Evolutionary conservation across 2,797 vertebrate species (phyloP).

Genomic region (Rallus crepitans): DNA sequence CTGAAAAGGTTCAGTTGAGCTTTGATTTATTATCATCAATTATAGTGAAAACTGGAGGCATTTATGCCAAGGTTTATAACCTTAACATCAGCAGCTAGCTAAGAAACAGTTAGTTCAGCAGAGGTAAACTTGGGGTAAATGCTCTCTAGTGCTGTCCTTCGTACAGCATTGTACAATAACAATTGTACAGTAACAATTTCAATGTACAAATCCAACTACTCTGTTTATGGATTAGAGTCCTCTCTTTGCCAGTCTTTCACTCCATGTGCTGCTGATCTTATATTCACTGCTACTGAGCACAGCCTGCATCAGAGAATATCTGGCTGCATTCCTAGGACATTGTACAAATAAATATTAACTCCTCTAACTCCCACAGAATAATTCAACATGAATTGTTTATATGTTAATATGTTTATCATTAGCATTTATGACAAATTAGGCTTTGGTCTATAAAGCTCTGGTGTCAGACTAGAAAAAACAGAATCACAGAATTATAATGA

Average conservation of each 20-base stretch:
- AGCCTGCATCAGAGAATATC: not conserved
- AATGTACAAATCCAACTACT: not conserved
- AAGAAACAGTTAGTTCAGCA: not conserved
- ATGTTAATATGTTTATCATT: not conserved
- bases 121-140: not conserved
- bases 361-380: constrained; percentile 3
- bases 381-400: not conserved
- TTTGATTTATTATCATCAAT: not conserved
- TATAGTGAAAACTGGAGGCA: not conserved
- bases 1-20: not conserved
- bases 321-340: constrained; percentile 23
- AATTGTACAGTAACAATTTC: not conserved
- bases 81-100: not conserved
- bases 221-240: not conserved
- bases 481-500: not conserved
- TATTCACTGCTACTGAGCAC: not conserved
- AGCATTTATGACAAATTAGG: not conserved
- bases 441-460: not conserved
- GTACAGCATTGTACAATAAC: not conserved
- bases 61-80: not conserved
- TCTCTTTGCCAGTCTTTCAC: constrained; percentile 21
- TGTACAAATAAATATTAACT: constrained; percentile 32
- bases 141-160: not conserved
- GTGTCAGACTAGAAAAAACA: not conserved
- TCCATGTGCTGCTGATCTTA: constrained; percentile 10